Evolutionary conservation across 2,797 vertebrate genomes (phyloP), one percentile per base, ranked within the genome.

Genomic region (Eulemur albifrons): DNA sequence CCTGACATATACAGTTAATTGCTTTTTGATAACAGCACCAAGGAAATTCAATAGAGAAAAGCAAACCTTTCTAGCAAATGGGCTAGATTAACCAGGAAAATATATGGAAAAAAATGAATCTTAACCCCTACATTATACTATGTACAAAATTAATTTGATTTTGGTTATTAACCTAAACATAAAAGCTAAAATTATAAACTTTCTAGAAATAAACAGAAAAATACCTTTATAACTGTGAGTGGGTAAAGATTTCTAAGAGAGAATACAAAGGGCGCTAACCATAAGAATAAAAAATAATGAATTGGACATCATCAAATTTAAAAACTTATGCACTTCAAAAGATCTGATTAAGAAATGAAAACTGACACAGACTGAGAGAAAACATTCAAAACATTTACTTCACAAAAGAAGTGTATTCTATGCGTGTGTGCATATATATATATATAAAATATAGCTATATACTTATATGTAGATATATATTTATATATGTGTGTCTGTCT

Each of bases 11-110:
- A 38, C 8, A 72, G 48, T 76, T 45, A 95, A 57, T 8, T 88
- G 23, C 90, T n/a, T 92, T 93, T 97, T 90, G 7, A 75, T 90
- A 84, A 92, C n/a, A n/a, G 23, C 15, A 67, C 14, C 5, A 81
- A 43, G 25, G n/a, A 63, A 87, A 76, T 65, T 93, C 18, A 81
- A 32, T 45, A 30, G 54, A 17, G 14, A n/a, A 90, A 79, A 52
- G 25, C 3, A 35, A 57, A 1, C 45, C 38, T 63, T 88, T 65
- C 73, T 9, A 57, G 70, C 25, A 85, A 50, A 52, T 77, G 35
- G 63, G 21, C 30, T 83, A 80, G 25, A 92, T n/a, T 91, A 61
- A 43, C 45, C 90, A 1, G n/a, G 48, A 90, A 87, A 52, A 81
- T 35, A 25, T 30, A 45, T 32, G 7, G 4, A 27, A 70, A 61